phyloP scores from a whole-genome alignment of 2,113 vertebrate genomes.

The Misgurnus anguillicaudatus region DNA sequence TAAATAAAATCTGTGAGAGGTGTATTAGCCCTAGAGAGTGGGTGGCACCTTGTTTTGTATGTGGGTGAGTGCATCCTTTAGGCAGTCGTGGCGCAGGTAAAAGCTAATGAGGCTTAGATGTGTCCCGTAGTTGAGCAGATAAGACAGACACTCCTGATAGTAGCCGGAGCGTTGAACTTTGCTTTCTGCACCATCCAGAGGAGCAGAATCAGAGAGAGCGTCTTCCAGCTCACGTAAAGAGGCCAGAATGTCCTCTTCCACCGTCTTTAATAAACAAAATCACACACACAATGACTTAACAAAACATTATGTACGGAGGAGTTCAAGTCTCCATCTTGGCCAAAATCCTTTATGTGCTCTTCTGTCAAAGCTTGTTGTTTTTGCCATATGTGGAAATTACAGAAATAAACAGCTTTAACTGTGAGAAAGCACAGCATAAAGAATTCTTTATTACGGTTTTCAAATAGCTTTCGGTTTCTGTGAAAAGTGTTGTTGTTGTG shows the following conservation, averaged over 20 bases:
- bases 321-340: not conserved
- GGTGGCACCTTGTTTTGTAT: constrained; percentile 85
- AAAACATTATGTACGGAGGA: not conserved
- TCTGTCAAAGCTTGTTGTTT: not conserved
- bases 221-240: constrained; percentile 88
- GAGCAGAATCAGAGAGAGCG: constrained; percentile 74
- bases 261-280: constrained; percentile 51
- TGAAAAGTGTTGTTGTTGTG: too few relatives aligned
- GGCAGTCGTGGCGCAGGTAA: constrained; percentile 86
- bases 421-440: not conserved
- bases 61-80: constrained; percentile 86
- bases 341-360: not conserved
- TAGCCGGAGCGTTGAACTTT: constrained; percentile 73
- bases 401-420: too few relatives aligned
- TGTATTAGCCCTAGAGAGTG: not conserved
- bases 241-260: constrained; percentile 87
- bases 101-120: constrained; percentile 90
- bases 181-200: constrained; percentile 77
- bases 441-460: not conserved
- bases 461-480: not conserved
- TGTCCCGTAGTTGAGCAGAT: constrained; percentile 88
- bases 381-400: too few relatives aligned
- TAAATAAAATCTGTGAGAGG: not conserved
- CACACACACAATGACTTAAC: not conserved
- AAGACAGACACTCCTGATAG: constrained; percentile 92